A percentile compares a stretch with the other conserved stretches of the same genome.
Conservation (phyloP, 2,113 vertebrate genomes). For the Gorsachius goisagi region DNA sequence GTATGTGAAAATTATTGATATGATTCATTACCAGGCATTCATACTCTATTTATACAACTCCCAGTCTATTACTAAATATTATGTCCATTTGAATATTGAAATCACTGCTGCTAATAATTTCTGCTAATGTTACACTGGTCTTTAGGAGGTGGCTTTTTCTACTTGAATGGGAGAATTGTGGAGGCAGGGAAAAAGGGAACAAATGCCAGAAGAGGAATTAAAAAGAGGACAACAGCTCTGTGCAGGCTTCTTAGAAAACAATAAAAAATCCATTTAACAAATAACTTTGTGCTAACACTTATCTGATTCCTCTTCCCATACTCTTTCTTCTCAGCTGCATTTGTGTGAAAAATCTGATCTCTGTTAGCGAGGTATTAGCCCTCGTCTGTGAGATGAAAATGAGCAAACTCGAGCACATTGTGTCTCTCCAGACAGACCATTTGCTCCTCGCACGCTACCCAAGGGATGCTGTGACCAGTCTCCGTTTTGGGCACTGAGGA, state of each 20-base stretch:
- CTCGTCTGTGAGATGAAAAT: background rate
- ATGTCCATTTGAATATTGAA: constrained; percentile 56
- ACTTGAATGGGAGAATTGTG: constrained; percentile 42
- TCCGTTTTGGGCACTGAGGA: background rate
- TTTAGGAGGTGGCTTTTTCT: constrained; percentile 25
- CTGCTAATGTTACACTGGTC: constrained; percentile 39
- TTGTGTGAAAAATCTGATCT: constrained; percentile 26
- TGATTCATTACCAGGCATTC: constrained; percentile 70
- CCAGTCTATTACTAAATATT: constrained; percentile 41
- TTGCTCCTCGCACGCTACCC: background rate
- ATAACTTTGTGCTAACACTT: constrained; percentile 3
- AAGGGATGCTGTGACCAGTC: accelerated
- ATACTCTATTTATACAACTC: constrained; percentile 64
- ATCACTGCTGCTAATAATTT: constrained; percentile 60
- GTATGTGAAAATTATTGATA: constrained; percentile 69
- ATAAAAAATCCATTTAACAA: constrained; percentile 48
- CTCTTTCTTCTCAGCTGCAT: background rate
- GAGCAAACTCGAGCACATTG: background rate
- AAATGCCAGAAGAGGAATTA: constrained; percentile 29
- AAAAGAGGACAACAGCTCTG: constrained; percentile 36
- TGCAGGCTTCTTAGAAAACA: constrained; percentile 8
- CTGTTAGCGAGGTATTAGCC: background rate
- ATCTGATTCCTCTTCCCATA: background rate
- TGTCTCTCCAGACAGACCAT: background rate
- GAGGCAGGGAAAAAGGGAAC: constrained; percentile 31